Evolutionary conservation across 2,888 invertebrate species (phyloP).

Genomic region (Hipparchia sbordonii): DNA sequence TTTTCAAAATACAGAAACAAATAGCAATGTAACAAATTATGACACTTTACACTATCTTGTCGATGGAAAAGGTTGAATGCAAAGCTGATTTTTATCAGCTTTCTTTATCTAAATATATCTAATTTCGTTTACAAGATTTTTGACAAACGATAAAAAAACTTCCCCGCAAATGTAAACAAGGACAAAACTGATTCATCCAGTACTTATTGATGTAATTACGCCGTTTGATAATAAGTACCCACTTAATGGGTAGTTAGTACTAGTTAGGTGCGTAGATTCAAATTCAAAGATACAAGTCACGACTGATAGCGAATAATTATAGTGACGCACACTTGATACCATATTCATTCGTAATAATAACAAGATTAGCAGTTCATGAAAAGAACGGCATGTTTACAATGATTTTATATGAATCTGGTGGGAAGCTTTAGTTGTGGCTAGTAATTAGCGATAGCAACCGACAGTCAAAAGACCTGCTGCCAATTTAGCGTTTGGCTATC

Average conservation of each 20-base stretch:
- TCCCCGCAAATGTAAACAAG: constrained; percentile 10
- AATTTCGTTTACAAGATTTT: not conserved
- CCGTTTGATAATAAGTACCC: constrained; percentile 14
- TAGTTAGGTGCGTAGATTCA: constrained; percentile 10
- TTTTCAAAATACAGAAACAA: too few species aligned
- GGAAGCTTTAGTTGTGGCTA: too few species aligned
- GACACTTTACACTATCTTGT: too few species aligned
- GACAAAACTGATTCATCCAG: constrained; percentile 10
- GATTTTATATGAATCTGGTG: not conserved
- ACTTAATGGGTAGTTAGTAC: constrained; percentile 8
- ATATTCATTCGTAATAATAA: not conserved
- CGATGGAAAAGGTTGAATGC: too few species aligned
- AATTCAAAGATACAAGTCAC: constrained; percentile 14
- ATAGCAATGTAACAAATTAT: too few species aligned
- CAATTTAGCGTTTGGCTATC: too few species aligned
- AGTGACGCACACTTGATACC: constrained; percentile 7
- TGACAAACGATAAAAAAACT: not conserved
- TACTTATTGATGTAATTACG: constrained; percentile 20
- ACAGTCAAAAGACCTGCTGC: too few species aligned
- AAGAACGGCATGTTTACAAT: not conserved
- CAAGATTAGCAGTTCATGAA: not conserved
- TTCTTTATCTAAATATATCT: too few species aligned
- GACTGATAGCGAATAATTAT: constrained; percentile 5
- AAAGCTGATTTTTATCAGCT: too few species aligned
- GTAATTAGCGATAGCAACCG: too few species aligned